Conservation (phyloP, 2,113 vertebrate species). For the Mormyrus iriodes region DNA sequence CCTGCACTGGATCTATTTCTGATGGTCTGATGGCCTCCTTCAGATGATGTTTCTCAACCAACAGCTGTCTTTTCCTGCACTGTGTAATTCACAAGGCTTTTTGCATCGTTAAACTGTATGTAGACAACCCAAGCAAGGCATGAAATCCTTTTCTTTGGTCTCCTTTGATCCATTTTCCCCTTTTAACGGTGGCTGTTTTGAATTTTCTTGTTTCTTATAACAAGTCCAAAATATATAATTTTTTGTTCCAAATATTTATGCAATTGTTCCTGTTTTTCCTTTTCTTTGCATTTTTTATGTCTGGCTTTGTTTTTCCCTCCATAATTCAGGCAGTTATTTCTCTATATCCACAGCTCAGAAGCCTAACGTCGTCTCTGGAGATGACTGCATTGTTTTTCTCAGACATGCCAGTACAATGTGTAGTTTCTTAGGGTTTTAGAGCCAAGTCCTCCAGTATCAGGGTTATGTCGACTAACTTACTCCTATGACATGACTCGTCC, state of each 20-base stretch:
- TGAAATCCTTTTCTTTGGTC: constrained; percentile 8
- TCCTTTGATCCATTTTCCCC: constrained; percentile 4
- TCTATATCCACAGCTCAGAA: constrained; percentile 7
- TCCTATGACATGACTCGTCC: background rate
- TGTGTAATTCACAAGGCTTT: constrained; percentile 5
- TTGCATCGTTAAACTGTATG: background rate
- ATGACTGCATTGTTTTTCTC: background rate
- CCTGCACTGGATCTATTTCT: no score
- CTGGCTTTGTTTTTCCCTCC: background rate
- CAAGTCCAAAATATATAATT: background rate
- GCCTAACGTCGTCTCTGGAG: background rate
- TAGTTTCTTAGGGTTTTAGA: background rate
- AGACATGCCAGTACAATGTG: background rate
- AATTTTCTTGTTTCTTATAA: constrained; percentile 1
- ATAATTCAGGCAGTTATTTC: background rate
- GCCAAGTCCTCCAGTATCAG: background rate
- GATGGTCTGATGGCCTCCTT: no score
- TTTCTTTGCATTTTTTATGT: constrained; percentile 1
- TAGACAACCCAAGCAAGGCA: constrained; percentile 6
- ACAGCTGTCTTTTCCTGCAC: background rate
- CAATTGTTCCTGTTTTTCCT: constrained; percentile 5
- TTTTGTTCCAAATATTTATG: constrained; percentile 6
- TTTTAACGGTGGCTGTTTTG: constrained; percentile 10
- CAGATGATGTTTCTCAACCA: background rate
- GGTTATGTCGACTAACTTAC: background rate